phyloP scores from a whole-genome alignment of 64 coral and sea anemone species.

The Exaiptasia diaphana region DNA sequence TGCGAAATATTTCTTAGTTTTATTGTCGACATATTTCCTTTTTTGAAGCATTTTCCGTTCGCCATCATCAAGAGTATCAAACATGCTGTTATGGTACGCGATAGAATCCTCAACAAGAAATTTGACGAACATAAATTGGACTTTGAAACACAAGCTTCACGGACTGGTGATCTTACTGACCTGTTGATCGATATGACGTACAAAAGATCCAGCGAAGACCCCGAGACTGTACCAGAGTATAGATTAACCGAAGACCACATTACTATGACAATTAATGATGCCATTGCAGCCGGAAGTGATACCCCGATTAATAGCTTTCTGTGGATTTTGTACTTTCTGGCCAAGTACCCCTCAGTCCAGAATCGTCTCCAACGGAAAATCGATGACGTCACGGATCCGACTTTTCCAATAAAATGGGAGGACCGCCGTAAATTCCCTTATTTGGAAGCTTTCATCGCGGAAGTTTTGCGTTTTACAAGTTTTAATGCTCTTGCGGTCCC shows the following conservation, averaged over 20 bases:
- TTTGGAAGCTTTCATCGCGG: constrained; percentile 59
- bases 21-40: constrained; percentile 43
- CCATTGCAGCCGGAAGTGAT: constrained; percentile 53
- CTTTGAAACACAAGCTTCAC: neutral
- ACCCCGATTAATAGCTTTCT: constrained; percentile 15
- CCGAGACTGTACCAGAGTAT: neutral
- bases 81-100: neutral
- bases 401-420: constrained; percentile 7
- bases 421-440: constrained; percentile 52
- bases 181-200: neutral
- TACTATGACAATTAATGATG: constrained; percentile 53
- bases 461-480: constrained; percentile 33
- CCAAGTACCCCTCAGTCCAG: constrained; percentile 43
- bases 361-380: constrained; percentile 42
- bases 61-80: constrained; percentile 2
- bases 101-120: constrained; percentile 56
- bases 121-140: constrained; percentile 28
- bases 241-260: constrained; percentile 44
- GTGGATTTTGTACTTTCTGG: constrained; percentile 36
- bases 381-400: constrained; percentile 33
- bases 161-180: neutral
- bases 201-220: no score
- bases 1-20: no score
- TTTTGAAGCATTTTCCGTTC: constrained; percentile 44
- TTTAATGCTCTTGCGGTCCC: constrained; percentile 32